Percentiles rank a stretch among this genome's conserved stretches.
Conservation (phyloP, 2,797 vertebrate species). For the Ctenopoma multispine region DNA sequence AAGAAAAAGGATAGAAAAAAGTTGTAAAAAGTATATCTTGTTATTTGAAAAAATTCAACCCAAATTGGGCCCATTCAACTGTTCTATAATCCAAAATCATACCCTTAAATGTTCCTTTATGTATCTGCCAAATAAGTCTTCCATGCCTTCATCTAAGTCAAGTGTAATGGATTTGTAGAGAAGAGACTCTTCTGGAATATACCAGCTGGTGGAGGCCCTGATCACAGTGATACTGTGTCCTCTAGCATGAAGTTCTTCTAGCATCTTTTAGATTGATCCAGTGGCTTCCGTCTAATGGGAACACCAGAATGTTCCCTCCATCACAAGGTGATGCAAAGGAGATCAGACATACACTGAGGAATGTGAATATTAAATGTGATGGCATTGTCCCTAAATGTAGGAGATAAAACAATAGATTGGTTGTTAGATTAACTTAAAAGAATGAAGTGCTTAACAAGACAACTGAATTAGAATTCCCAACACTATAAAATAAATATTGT, state of each 20-base stretch:
- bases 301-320: slow-evolving; percentile 79
- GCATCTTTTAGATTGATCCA: slow-evolving; percentile 83
- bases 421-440: not conserved
- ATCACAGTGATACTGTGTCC: slow-evolving; percentile 79
- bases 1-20: not conserved
- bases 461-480: no score
- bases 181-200: slow-evolving; percentile 74
- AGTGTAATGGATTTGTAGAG: slow-evolving; percentile 74
- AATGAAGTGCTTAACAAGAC: no score
- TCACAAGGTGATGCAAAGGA: slow-evolving; percentile 47
- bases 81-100: slow-evolving; percentile 1
- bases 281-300: slow-evolving; percentile 80
- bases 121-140: slow-evolving; percentile 55
- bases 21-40: not conserved
- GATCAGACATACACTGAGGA: slow-evolving; percentile 42
- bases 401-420: not conserved
- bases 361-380: not conserved
- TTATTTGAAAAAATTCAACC: not conserved
- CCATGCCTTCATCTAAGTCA: not conserved
- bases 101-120: slow-evolving; percentile 64
- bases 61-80: not conserved
- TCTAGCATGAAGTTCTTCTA: slow-evolving; percentile 76
- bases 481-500: not conserved
- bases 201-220: slow-evolving; percentile 69
- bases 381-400: slow-evolving; percentile 40